These are phyloP conservation scores for Taenioides sp. DNA, from an alignment of 2,797 vertebrate species.

Conservation along the genomic window DNA sequence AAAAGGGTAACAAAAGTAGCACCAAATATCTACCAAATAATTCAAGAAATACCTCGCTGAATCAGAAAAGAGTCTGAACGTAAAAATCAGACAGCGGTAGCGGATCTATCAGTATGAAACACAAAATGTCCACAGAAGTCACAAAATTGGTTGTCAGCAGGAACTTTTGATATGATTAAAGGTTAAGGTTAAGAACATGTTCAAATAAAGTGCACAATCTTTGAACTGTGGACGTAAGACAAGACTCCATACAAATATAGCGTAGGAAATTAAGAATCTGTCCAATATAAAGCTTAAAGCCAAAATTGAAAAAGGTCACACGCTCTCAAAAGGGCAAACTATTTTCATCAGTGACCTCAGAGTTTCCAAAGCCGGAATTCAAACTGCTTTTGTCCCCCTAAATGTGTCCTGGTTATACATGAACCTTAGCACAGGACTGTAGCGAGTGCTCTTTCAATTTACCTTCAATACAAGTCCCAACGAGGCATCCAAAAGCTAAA, in stretches of 20 bases:
- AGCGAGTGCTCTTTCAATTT: slow-evolving; percentile 15
- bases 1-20: not conserved
- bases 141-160: too few species aligned
- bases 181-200: too few species aligned
- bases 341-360: not conserved
- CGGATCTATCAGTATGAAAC: too few species aligned
- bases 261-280: too few species aligned
- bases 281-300: not conserved
- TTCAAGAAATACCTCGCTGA: not conserved
- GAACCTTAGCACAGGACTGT: not conserved
- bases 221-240: not conserved
- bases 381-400: not conserved
- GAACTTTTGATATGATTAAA: too few species aligned
- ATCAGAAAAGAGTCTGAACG: not conserved
- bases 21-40: too few species aligned
- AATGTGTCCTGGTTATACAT: not conserved
- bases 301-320: not conserved
- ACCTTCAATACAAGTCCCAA: slow-evolving; percentile 21
- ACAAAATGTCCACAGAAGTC: too few species aligned
- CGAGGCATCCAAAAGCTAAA: slow-evolving; percentile 17
- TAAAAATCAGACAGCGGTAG: too few species aligned
- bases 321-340: not conserved
- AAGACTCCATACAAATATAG: not conserved
- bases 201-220: not conserved
- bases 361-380: slow-evolving; percentile 1